Percentiles rank a stretch among this genome's conserved stretches.
Conservation (phyloP, 2,113 vertebrate genomes). For the Tyrannus savana region DNA sequence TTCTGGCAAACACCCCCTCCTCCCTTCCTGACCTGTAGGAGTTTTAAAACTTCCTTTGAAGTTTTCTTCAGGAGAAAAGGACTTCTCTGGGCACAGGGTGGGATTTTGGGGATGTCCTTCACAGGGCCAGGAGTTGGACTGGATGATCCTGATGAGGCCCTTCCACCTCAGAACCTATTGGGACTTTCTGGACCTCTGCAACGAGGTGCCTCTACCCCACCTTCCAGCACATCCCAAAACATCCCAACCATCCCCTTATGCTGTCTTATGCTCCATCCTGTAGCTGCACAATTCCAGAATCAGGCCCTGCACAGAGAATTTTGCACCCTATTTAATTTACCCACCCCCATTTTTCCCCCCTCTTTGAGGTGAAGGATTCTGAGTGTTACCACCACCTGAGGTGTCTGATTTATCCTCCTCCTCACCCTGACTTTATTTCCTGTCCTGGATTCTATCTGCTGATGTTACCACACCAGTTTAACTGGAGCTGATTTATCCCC, state of each 20-base stretch:
- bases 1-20: neutral
- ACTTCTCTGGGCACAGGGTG: neutral
- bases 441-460: conserved; percentile 38
- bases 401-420: conserved; percentile 52
- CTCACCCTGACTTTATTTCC: conserved; percentile 72
- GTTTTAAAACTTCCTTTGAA: neutral
- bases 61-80: neutral
- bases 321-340: neutral
- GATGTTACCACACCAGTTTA: conserved; percentile 50
- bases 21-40: neutral
- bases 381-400: neutral
- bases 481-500: conserved; percentile 61
- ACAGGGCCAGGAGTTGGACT: neutral
- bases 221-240: neutral
- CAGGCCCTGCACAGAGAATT: neutral
- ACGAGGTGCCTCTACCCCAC: fast-evolving
- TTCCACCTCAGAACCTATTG: neutral
- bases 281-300: neutral
- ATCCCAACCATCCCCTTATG: neutral
- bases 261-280: neutral
- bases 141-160: neutral
- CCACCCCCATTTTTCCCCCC: neutral
- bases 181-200: neutral
- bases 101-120: neutral
- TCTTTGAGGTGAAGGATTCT: neutral